Conservation (phyloP, 2,113 vertebrate genomes). For the Austrofundulus limnaeus region DNA sequence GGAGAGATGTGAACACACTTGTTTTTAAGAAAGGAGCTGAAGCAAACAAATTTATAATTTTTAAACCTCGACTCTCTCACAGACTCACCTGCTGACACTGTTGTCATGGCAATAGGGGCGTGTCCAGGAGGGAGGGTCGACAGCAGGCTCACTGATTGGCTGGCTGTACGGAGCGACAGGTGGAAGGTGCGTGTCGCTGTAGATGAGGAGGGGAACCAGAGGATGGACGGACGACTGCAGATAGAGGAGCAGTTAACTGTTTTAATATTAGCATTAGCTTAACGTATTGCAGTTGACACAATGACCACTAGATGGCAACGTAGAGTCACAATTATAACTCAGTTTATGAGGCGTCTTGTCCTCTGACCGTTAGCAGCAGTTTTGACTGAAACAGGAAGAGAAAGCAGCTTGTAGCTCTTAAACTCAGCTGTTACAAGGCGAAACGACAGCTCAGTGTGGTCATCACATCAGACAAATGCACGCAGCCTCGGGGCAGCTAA, state of each 20-base stretch:
- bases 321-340: not conserved
- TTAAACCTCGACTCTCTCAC: not conserved
- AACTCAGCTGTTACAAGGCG: not conserved
- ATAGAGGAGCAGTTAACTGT: not conserved
- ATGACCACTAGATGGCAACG: not conserved
- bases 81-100: not conserved
- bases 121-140: not conserved
- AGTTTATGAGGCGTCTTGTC: no score
- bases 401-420: slow-evolving; percentile 1
- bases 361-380: not conserved
- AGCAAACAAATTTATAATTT: no score
- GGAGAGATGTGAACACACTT: no score
- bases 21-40: no score
- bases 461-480: slow-evolving; percentile 1
- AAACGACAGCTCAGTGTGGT: fast-evolving
- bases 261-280: no score
- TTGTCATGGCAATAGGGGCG: slow-evolving; percentile 7
- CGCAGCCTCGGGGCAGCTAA: not conserved
- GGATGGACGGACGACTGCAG: slow-evolving; percentile 47
- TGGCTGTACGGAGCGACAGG: slow-evolving; percentile 16
- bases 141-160: slow-evolving; percentile 27
- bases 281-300: not conserved
- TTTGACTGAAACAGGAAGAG: slow-evolving; percentile 1
- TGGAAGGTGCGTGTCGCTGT: slow-evolving; percentile 49
- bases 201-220: slow-evolving; percentile 76